Evolutionary conservation across 2,113 vertebrate species (phyloP).

Genomic region (Dasyurus viverrinus): DNA sequence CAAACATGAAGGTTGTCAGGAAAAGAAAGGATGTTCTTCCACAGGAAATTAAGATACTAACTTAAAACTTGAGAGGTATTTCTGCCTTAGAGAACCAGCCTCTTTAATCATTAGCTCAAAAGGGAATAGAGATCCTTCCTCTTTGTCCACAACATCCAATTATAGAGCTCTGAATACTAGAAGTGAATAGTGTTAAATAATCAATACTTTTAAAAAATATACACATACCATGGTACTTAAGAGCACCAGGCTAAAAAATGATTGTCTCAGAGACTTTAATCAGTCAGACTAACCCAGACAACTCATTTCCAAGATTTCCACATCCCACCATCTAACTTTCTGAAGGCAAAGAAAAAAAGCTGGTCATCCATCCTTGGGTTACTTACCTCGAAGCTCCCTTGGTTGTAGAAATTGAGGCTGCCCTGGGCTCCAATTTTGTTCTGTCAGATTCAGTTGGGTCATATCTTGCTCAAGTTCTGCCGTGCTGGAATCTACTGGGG

Average conservation of each 20-base stretch:
- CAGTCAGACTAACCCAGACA: background rate
- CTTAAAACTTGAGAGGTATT: constrained; percentile 34
- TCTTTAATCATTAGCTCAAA: constrained; percentile 38
- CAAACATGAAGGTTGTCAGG: background rate
- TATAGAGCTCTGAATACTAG: background rate
- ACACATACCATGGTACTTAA: background rate
- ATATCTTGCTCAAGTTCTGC: constrained; percentile 92
- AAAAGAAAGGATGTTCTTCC: constrained; percentile 26
- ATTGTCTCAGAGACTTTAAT: background rate
- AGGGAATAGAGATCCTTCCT: background rate
- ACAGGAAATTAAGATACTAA: constrained; percentile 32
- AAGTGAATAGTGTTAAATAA: background rate
- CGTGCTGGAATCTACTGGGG: constrained; percentile 80
- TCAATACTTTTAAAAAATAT: background rate
- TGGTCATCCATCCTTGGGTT: background rate
- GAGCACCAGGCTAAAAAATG: background rate
- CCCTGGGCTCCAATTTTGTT: constrained; percentile 92
- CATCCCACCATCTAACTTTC: background rate
- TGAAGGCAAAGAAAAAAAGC: background rate
- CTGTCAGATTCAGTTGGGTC: constrained; percentile 89
- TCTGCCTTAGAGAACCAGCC: constrained; percentile 33
- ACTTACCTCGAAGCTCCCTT: constrained; percentile 92
- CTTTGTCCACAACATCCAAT: background rate
- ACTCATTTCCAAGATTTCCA: background rate
- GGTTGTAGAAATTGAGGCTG: constrained; percentile 89